Conservation (phyloP, 2,113 vertebrate species). For the Chionomys nivalis region DNA sequence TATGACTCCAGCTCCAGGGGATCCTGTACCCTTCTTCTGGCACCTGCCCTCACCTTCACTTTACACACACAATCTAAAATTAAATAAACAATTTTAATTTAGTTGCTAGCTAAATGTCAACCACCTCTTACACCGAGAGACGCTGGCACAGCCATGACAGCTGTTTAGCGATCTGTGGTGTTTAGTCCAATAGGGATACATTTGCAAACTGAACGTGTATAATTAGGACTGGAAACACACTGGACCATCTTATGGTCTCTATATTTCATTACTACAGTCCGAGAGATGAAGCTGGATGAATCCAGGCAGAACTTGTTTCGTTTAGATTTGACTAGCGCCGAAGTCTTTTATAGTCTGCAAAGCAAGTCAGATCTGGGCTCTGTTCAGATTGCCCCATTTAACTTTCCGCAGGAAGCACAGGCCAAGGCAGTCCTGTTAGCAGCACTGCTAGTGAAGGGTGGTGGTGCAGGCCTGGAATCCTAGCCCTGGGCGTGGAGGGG, state of each 20-base stretch:
- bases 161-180: conserved; percentile 41
- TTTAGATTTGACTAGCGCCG: conserved; percentile 4
- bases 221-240: conserved; percentile 52
- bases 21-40: not conserved
- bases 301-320: conserved; percentile 24
- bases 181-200: not conserved
- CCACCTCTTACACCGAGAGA: conserved; percentile 48
- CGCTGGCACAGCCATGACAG: not conserved
- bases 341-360: not conserved
- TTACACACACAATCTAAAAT: not conserved
- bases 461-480: not conserved
- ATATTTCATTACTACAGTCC: conserved; percentile 28
- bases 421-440: not conserved
- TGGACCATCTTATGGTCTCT: conserved; percentile 16
- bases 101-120: conserved; percentile 53
- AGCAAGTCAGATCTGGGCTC: not conserved
- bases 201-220: conserved; percentile 47
- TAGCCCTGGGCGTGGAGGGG: not conserved
- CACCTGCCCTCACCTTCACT: not conserved
- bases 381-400: not conserved
- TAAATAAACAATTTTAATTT: not conserved
- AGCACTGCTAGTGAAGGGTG: not conserved
- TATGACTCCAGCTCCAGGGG: not conserved
- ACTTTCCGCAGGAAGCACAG: not conserved
- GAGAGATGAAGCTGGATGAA: not conserved